Evolutionary conservation across 1,140 invertebrate species (phyloP), one percentile per base, ranked within the genome.

Genomic region (Antheraea pernyi): DNA sequence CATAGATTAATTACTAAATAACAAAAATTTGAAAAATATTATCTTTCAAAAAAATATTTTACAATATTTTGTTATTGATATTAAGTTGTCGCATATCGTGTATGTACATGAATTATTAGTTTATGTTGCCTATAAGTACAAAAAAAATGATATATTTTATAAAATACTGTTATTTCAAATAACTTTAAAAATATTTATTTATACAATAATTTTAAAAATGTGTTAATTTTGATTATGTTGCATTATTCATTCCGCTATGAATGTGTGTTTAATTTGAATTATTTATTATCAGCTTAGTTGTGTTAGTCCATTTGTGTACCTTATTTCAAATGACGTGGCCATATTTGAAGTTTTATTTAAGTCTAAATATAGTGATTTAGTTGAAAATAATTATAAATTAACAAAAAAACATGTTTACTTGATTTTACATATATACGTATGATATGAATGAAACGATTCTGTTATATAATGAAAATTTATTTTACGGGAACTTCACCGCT

Each of bases 251-350:
- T 71, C 70, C 70, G 65, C 70, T 62, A 42, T 67, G 58, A 19
- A 67, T 39, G 67, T 42, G 11, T 59, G 10, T 71, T 59, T 19
- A 64, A 68, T 42, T 66, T 37, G 18, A 42, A 67, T 68, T 59
- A 48, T 70, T 65, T 61, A 9, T 53, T 53, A 16, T 53, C 16
- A n/a, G 62, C 61, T 69, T 69, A 59, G 11, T 63, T 61, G 7
- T 30, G 1, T 64, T 63, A 63, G 37, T 30, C 46, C 46, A 65
- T 42, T 37, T 39, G 46, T 48, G 75, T 77, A 77, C 75, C 75
- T 77, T 53, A 70, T 65, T 65, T 59, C 60, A 70, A 70, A 74
- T 77, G 71, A 67, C 69, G 74, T 70, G 69, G 75, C 75, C 75
- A 77, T 77, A 71, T 22, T 67, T 69, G 61, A 61, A 73, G 60